A percentile compares a stretch with the other conserved stretches of the same genome.
Evolutionary conservation across 2,888 invertebrate genomes (phyloP).

Genomic region (Apamea crenata): DNA sequence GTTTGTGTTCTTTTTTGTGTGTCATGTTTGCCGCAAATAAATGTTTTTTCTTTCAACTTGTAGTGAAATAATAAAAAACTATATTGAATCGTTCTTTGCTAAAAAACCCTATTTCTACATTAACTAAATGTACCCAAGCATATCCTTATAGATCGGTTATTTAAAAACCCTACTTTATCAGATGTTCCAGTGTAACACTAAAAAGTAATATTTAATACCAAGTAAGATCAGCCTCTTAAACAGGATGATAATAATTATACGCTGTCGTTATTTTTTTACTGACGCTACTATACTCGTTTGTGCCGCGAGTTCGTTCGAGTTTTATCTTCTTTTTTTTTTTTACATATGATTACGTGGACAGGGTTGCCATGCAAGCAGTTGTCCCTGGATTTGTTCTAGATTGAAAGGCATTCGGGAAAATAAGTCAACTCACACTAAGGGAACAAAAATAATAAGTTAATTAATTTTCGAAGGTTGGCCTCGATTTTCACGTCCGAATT

Average conservation of each 20-base stretch:
- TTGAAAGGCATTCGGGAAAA: too few relatives aligned
- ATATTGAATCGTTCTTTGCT: neutral
- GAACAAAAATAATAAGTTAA: neutral
- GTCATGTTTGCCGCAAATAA: too few relatives aligned
- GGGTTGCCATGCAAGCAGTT: constrained; percentile 16
- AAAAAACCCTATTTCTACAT: neutral
- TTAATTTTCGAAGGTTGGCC: neutral
- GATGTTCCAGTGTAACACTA: neutral
- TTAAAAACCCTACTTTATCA: neutral
- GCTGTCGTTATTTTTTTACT: constrained; percentile 62
- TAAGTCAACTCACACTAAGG: neutral
- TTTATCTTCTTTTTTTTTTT: constrained; percentile 43
- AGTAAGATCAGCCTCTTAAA: constrained; percentile 52
- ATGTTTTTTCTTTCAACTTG: neutral
- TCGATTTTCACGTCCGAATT: neutral
- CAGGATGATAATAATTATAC: constrained; percentile 63
- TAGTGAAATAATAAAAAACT: neutral
- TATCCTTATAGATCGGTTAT: neutral
- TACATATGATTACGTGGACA: constrained; percentile 54
- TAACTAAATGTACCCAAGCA: neutral
- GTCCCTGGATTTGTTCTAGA: neutral
- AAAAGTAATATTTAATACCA: constrained; percentile 30
- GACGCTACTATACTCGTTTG: constrained; percentile 65
- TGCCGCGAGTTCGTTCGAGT: constrained; percentile 46
- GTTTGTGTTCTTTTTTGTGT: too few relatives aligned